Percentiles rank a stretch among this genome's conserved stretches.
phyloP scores from a whole-genome alignment of 2,888 invertebrate species.

The Coelogynopora nodosa region DNA sequence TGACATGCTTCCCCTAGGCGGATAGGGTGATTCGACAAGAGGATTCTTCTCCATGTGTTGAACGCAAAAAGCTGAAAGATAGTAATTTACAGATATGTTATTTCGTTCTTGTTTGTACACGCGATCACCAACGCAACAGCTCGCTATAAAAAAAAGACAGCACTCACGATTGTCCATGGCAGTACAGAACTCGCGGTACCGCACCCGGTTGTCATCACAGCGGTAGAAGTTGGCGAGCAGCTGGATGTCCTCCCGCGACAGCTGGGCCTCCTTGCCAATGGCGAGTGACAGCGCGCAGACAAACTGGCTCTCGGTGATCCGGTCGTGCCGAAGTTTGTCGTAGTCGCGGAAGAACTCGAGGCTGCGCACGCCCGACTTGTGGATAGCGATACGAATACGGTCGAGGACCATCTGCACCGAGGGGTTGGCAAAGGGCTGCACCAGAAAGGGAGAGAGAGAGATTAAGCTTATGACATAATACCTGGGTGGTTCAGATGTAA shows the following conservation, averaged over 20 bases:
- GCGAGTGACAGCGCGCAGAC: conserved; percentile 58
- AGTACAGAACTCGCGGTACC: conserved; percentile 61
- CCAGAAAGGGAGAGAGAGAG: background rate
- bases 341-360: conserved; percentile 61
- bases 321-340: conserved; percentile 57
- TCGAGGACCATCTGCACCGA: conserved; percentile 59
- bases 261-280: conserved; percentile 59
- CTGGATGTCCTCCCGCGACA: conserved; percentile 57
- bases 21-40: conserved; percentile 54
- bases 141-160: too few species aligned
- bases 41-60: conserved; percentile 61
- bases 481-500: too few species aligned
- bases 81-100: too few species aligned
- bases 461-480: background rate
- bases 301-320: conserved; percentile 62
- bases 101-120: too few species aligned
- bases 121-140: too few species aligned
- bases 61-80: conserved; percentile 59
- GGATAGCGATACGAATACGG: conserved; percentile 57
- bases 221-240: conserved; percentile 59
- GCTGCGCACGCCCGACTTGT: conserved; percentile 59
- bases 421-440: conserved; percentile 50
- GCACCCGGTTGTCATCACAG: conserved; percentile 56
- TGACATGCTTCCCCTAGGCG: conserved; percentile 56
- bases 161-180: conserved; percentile 61